Base-by-base conservation (phyloP, 1,140 invertebrate genomes). In the Hyles vespertilio region DNA sequence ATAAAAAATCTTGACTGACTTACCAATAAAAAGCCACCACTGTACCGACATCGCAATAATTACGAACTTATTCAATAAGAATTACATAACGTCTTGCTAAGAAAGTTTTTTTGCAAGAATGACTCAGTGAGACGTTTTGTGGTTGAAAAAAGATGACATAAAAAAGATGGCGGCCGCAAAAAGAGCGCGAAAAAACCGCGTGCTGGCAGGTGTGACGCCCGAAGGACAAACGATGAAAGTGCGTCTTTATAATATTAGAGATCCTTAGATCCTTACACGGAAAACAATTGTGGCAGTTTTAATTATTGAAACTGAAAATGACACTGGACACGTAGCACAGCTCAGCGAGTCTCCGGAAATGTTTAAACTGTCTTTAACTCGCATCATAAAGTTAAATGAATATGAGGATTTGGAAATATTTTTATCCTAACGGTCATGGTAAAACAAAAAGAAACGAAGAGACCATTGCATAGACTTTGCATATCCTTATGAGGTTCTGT, bases 181-280 rank as follows among this genome's bases (percentile, higher is more conserved):
- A 63, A 68, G 49, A 47, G 51, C 50, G 56, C 52, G 51, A 64
- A 64, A 63, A 67, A 67, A 65, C 58, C 8, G 36, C 43, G 34
- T 49, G 49, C 58, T 36, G 40, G 56, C 59, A 61, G 63, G 63
- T 66, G 63, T 61, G 36, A 40, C 36, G 36, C 5, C 36, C 10
- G 59, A 66, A 63, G 53, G 61, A 40, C 36, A 56, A 44, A 12
- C 59, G 59, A 48, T 55, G 63, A 66, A 66, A 66, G 63, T 66
- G 55, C 59, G 32, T 40, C 36, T 40, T 40, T 40, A 40, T 5
- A 52, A 32, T 47, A 50, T 61, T 66, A 59, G 56, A 52, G 61
- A 57, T 68, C 56, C 59, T 54, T 46, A 5, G 5, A 3, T 1
- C 46, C n/a, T 45, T 45, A 45, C n/a, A 45, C 1, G 2, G 43